Percentiles rank a stretch among this genome's conserved stretches.
These are phyloP conservation scores for Cephonodes hylas DNA, from an alignment of 2,888 invertebrate species.

Conservation along the genomic window DNA sequence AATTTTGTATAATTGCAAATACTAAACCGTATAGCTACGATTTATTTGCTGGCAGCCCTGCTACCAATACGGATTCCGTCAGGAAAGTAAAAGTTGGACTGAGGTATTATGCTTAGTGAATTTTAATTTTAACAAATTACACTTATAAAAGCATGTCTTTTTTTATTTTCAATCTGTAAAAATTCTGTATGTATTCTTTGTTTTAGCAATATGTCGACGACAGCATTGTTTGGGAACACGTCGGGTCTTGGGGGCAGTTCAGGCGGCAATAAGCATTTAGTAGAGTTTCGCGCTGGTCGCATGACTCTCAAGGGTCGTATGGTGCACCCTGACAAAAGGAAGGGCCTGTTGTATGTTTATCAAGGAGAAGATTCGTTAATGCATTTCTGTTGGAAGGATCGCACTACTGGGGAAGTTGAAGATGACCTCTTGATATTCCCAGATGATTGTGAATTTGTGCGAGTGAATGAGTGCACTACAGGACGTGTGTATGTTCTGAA, in stretches of 20 bases:
- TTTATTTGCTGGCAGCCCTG: no score
- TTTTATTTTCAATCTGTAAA: background rate
- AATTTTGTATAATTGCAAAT: no score
- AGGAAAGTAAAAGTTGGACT: no score
- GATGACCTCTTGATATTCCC: slow-evolving; percentile 99
- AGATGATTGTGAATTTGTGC: slow-evolving; percentile 98
- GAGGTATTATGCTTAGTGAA: no score
- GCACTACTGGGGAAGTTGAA: slow-evolving; percentile 94
- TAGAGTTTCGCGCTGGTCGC: slow-evolving; percentile 97
- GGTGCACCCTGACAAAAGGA: slow-evolving; percentile 96
- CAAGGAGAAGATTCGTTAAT: slow-evolving; percentile 98
- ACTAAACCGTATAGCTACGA: no score
- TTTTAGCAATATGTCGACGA: slow-evolving; percentile 79
- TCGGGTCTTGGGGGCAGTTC: slow-evolving; percentile 89
- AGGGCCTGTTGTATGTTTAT: slow-evolving; percentile 96
- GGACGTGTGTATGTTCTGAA: slow-evolving; percentile 97
- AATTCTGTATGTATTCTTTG: background rate
- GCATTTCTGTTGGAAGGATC: slow-evolving; percentile 99
- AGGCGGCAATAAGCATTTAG: slow-evolving; percentile 92
- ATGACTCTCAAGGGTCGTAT: slow-evolving; percentile 96
- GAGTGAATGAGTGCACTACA: slow-evolving; percentile 96
- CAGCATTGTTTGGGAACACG: slow-evolving; percentile 88
- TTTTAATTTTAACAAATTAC: background rate
- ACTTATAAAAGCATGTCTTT: background rate
- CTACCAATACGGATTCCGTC: no score